phyloP scores from a whole-genome alignment of 2,888 invertebrate species.

The Eristalis pertinax region DNA sequence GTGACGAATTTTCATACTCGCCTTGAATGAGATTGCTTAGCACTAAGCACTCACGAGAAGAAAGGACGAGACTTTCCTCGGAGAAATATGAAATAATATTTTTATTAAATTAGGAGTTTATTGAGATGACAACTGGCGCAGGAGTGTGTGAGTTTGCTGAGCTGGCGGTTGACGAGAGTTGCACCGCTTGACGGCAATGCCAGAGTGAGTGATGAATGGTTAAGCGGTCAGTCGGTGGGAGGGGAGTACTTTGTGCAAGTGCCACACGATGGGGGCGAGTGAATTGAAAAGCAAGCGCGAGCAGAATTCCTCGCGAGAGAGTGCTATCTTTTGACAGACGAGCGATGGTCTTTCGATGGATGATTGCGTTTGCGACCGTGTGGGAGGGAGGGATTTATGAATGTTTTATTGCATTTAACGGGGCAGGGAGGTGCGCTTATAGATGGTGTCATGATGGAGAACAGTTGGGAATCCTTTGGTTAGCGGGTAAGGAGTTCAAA shows the following conservation, averaged over 20 bases:
- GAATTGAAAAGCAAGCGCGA: neutral
- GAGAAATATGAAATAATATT: conserved; percentile 54
- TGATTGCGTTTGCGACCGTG: neutral
- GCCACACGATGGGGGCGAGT: neutral
- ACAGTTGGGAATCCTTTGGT: too few species aligned
- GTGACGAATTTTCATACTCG: neutral
- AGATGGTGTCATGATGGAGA: too few species aligned
- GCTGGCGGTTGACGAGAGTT: neutral
- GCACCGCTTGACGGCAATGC: neutral
- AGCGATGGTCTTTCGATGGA: neutral
- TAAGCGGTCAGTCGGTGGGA: neutral
- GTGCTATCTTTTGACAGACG: neutral
- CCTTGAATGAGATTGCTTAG: neutral
- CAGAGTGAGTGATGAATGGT: neutral
- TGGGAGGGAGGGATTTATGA: neutral
- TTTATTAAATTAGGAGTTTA: conserved; percentile 55
- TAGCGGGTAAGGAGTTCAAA: too few species aligned
- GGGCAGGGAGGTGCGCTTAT: neutral
- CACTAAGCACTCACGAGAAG: neutral
- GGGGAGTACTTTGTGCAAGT: neutral
- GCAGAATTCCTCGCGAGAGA: neutral
- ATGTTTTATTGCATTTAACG: neutral
- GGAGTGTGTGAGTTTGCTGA: neutral
- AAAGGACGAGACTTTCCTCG: neutral
- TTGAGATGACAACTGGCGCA: conserved; percentile 35